Conservation (phyloP, 2,797 vertebrate species). For the Sebastes itinus region DNA sequence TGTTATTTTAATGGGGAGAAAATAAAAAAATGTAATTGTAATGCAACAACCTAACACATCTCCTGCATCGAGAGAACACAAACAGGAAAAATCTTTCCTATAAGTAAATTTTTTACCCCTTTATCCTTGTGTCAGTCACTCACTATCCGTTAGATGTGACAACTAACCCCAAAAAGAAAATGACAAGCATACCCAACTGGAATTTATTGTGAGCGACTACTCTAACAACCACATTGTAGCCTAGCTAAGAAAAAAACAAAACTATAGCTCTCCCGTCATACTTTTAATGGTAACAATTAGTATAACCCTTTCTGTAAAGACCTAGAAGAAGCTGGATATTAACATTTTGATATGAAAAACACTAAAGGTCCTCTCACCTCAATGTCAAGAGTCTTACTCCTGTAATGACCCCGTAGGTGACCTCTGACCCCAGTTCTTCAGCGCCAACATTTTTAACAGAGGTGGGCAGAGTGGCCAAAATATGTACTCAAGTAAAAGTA, state of each 20-base stretch:
- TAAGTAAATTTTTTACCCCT: no score
- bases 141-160: neutral
- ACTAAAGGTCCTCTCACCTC: neutral
- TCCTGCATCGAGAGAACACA: no score
- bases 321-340: neutral
- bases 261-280: neutral
- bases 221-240: rapidly evolving
- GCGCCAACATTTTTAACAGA: neutral
- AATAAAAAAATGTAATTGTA: no score
- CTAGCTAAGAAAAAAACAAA: neutral
- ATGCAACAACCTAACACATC: no score
- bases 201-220: neutral
- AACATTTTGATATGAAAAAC: neutral
- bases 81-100: no score
- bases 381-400: neutral
- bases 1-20: no score
- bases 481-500: no score
- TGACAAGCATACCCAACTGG: neutral
- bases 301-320: neutral
- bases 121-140: neutral
- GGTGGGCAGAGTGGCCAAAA: no score
- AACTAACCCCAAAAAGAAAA: neutral
- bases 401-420: neutral
- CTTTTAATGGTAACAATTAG: neutral
- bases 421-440: neutral